Base-by-base conservation (phyloP, 2,113 vertebrate genomes). In the Beaufortia kweichowensis region DNA sequence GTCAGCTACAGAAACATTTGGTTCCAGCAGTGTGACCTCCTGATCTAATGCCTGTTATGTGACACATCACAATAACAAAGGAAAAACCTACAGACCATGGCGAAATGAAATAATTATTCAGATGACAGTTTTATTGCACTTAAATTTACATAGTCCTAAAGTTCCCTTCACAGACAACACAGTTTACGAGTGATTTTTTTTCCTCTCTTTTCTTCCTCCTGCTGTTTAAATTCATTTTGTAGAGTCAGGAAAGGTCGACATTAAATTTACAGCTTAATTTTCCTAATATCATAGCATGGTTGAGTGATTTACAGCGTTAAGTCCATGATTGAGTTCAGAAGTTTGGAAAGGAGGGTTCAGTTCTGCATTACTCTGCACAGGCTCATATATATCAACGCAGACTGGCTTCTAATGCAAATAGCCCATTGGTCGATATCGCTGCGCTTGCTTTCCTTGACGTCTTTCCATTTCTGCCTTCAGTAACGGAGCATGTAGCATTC, bases 211-310 rank as follows among this genome's bases (percentile, higher is more conserved):
- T 81, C 68, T 29, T 72, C 75, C 14, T 72, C 39, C 12, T 31
- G 26, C 43, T 68, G 46, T 68, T 48, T 29, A 5, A 4, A 31
- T 50, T 33, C 1, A 15, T 53, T 55, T 35, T 69, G 55, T 33
- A 70, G 48, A 35, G 29, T 70, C n/a, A 61, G 68, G 72, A 62
- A 73, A 71, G n/a, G 23, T 15, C 39, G 59, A 57, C 46, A 67
- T 59, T 33, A 73, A 85, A 88, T 88, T 82, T 88, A 90, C 67
- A 80, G 85, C 85, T 88, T 89, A 78, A 89, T 91, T 89, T 89
- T 80, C 78, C 82, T 90, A 91, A 91, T 88, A 90, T 83, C 67
- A 64, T 56, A 50, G 73, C 26, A 59, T 82, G 59, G 12, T 76
- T 80, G 57, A 76, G 53, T 59, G 64, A 67, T 69, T 59, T 73